Evolutionary conservation across 2,888 invertebrate species (phyloP), one percentile per base, ranked within the genome.

Genomic region (Agrypnus murinus): DNA sequence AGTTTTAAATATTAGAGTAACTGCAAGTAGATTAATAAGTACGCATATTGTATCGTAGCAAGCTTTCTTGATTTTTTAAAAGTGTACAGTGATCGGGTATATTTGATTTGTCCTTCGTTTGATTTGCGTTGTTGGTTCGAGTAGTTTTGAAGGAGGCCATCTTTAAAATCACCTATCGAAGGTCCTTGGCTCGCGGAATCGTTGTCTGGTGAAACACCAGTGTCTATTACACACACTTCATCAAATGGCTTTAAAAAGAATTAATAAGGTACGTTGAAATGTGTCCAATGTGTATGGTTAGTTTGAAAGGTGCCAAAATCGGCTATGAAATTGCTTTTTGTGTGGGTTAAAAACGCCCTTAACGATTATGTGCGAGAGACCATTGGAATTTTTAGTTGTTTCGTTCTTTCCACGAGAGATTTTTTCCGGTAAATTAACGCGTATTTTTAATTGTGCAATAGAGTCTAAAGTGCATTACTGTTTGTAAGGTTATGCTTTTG

Each of bases 191-290:
- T 92, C 91, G 91, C 91, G 90, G 90, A 92, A 91, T 91, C 92
- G 91, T 92, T 92, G 92, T 92, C 91, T 92, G 91, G 91, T 91
- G 90, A 89, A 90, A 90, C 90, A 89, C 90, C 91, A 91, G 91
- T 90, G 89, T 89, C 90, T 89, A 90, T 89, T 89, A 88, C 87
- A 89, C 88, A 88, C 88, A 89, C 78, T 81, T 87, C 88, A 88
- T 89, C 90, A 92, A 92, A 95, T 95, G 95, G 95, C 95, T 92
- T 94, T 95, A 93, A 95, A 95, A 93, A 93, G 95, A 94, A 95
- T 95, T 92, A 95, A 95, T 92, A 95, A 95, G 95, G 94, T 94
- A 92, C 87, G 92, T 91, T 88, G 86, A 84, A 81, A 81, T 80
- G 79, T 75, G 71, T 77, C 75, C 72, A 78, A 76, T 69, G 77